A percentile compares a stretch with the other conserved stretches of the same genome.
phyloP scores from a whole-genome alignment of 2,113 vertebrate genomes.

The Carassius carassius region DNA sequence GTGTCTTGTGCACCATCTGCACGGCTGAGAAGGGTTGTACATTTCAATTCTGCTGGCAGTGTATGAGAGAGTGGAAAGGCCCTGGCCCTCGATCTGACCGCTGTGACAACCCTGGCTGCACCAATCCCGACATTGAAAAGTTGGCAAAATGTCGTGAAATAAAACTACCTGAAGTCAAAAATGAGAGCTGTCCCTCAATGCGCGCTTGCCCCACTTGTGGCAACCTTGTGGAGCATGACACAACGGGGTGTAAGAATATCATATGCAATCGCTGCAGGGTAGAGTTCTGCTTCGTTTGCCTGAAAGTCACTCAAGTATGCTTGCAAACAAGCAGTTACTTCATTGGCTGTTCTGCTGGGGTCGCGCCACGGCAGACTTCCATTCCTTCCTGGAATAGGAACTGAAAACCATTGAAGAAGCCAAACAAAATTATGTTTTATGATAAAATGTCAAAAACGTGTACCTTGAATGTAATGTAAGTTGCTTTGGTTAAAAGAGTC shows the following conservation, averaged over 20 bases:
- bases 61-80: slow-evolving; percentile 71
- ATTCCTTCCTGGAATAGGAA: slow-evolving; percentile 69
- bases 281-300: slow-evolving; percentile 78
- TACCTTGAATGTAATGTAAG: background rate
- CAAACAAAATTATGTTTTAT: background rate
- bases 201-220: slow-evolving; percentile 77
- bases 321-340: slow-evolving; percentile 59
- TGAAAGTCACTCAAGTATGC: slow-evolving; percentile 68
- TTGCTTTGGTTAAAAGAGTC: background rate
- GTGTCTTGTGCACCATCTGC: slow-evolving; percentile 68
- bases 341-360: slow-evolving; percentile 63
- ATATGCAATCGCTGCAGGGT: slow-evolving; percentile 70
- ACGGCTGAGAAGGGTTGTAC: background rate
- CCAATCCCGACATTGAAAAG: slow-evolving; percentile 61
- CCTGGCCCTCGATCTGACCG: slow-evolving; percentile 64
- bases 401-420: background rate
- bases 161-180: slow-evolving; percentile 15
- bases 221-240: slow-evolving; percentile 68
- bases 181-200: slow-evolving; percentile 65
- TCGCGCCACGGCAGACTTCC: slow-evolving; percentile 70
- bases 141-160: slow-evolving; percentile 61
- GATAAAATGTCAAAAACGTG: background rate
- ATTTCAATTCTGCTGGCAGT: slow-evolving; percentile 74
- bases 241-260: slow-evolving; percentile 74
- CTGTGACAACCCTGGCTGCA: slow-evolving; percentile 68